These are phyloP conservation scores for Aptenodytes forsteri DNA, from an alignment of 2,113 vertebrate genomes.

Conservation along the genomic window DNA sequence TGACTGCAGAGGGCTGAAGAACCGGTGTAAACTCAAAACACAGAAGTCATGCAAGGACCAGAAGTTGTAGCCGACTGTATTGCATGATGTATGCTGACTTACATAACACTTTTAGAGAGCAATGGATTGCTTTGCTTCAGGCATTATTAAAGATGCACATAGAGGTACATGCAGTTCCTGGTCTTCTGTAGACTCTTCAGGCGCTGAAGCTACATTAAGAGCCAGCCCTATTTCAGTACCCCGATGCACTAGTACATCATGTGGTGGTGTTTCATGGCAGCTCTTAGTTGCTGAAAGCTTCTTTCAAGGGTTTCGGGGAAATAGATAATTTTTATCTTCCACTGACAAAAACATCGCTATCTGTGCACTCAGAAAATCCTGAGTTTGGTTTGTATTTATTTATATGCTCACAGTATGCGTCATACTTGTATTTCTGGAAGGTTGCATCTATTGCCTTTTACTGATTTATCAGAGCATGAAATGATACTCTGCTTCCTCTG, in stretches of 20 bases:
- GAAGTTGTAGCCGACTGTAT: background rate
- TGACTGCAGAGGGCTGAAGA: background rate
- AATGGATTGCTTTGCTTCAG: background rate
- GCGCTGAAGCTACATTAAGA: background rate
- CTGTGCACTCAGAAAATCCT: conserved; percentile 19
- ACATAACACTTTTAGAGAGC: background rate
- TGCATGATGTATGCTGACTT: background rate
- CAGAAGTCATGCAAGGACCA: background rate
- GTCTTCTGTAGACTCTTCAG: background rate
- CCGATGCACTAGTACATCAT: background rate
- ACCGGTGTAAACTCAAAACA: background rate
- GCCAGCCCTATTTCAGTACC: background rate
- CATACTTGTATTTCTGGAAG: background rate
- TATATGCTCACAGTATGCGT: background rate
- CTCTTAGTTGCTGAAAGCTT: conserved; percentile 30
- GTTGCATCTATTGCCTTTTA: background rate
- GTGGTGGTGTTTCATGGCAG: background rate
- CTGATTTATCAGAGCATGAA: background rate
- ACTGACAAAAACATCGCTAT: conserved; percentile 18
- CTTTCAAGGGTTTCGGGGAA: conserved; percentile 19
- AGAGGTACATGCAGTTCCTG: background rate
- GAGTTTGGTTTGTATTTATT: conserved; percentile 3
- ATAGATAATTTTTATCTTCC: conserved; percentile 49
- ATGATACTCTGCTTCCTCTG: background rate
- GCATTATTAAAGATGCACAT: background rate